Conservation (phyloP, 2,113 vertebrate genomes). For the Cygnus buccinator region DNA sequence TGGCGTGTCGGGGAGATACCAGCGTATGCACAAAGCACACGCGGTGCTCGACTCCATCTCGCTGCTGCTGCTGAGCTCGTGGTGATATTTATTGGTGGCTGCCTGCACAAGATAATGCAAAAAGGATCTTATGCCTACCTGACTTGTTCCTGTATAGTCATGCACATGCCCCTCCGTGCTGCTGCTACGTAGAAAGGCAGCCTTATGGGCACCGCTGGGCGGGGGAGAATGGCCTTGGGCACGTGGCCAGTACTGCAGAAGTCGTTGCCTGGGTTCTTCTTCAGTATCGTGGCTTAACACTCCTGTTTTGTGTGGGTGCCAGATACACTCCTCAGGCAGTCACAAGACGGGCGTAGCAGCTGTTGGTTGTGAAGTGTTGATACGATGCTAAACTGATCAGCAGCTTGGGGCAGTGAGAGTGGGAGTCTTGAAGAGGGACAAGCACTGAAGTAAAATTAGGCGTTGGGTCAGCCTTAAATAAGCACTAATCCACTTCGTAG, state of each 20-base stretch:
- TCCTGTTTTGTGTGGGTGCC: background rate
- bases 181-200: background rate
- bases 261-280: background rate
- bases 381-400: rapidly evolving
- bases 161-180: no score
- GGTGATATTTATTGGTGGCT: background rate
- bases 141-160: background rate
- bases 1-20: background rate
- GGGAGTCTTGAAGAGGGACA: rapidly evolving
- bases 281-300: background rate
- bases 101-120: rapidly evolving
- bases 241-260: background rate
- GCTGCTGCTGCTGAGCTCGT: background rate
- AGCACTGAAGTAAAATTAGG: rapidly evolving
- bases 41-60: background rate
- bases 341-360: rapidly evolving
- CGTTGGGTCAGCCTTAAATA: background rate
- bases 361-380: rapidly evolving
- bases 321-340: rapidly evolving
- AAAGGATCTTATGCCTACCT: background rate
- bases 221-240: background rate
- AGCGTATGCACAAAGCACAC: rapidly evolving
- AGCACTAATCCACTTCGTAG: rapidly evolving
- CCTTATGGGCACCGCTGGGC: background rate
- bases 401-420: rapidly evolving